Evolutionary conservation across 2,113 vertebrate genomes (phyloP).

Genomic region (Panthera leo): DNA sequence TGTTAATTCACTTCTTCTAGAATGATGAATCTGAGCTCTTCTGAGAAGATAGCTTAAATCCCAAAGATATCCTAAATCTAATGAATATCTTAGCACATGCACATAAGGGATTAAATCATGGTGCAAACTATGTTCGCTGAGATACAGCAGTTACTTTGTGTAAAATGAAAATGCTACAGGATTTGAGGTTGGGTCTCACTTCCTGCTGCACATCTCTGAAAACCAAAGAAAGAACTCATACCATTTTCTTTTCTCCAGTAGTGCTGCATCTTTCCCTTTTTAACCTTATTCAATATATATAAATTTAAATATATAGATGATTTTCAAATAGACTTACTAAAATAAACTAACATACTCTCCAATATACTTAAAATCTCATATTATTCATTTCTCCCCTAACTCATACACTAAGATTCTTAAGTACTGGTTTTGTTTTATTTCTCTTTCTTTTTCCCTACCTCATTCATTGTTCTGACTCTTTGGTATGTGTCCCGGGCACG

Average conservation of each 20-base stretch:
- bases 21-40: background rate
- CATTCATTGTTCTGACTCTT: background rate
- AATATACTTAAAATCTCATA: background rate
- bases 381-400: background rate
- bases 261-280: background rate
- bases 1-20: background rate
- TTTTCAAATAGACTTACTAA: background rate
- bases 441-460: background rate
- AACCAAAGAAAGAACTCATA: background rate
- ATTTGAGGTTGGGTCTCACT: background rate
- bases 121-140: background rate
- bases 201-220: background rate
- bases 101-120: background rate
- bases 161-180: background rate
- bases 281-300: background rate
- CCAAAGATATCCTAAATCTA: background rate
- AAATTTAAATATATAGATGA: background rate
- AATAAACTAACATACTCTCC: background rate
- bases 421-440: background rate
- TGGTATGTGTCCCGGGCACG: background rate
- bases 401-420: background rate
- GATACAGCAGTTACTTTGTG: background rate
- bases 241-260: background rate
- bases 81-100: background rate
- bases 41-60: background rate